These are phyloP conservation scores for Cercocebus atys DNA, from an alignment of 2,113 vertebrate genomes.

Conservation along the genomic window DNA sequence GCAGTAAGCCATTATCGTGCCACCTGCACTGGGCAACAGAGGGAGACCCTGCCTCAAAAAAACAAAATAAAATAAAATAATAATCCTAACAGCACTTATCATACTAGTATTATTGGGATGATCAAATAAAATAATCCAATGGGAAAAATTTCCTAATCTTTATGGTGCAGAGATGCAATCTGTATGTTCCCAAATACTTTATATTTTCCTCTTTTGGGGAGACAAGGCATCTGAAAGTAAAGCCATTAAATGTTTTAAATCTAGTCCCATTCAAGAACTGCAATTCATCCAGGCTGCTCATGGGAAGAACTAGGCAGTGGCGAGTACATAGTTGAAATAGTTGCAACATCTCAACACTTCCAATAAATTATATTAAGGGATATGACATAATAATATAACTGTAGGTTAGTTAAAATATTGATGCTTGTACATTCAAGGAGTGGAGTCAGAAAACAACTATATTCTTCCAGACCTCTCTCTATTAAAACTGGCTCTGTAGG, in stretches of 20 bases:
- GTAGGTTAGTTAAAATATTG: neutral
- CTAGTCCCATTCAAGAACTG: neutral
- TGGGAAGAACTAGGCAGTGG: neutral
- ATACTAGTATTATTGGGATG: neutral
- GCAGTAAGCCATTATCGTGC: too few species aligned
- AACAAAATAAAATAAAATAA: neutral
- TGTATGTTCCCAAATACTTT: neutral
- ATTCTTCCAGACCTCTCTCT: neutral
- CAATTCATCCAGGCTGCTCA: neutral
- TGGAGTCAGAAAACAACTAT: neutral
- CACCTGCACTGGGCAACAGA: too few species aligned
- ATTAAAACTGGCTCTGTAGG: neutral
- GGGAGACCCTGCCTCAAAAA: too few species aligned
- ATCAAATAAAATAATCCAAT: slow-evolving; percentile 19
- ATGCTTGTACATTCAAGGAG: neutral
- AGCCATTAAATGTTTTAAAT: neutral
- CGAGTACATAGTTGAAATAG: neutral
- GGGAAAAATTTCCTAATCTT: neutral
- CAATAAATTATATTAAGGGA: slow-evolving; percentile 10
- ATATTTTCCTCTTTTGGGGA: neutral
- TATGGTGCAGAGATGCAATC: neutral
- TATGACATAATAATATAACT: neutral
- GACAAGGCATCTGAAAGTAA: neutral
- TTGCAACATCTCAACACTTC: neutral
- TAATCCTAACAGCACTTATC: neutral